Conservation (phyloP, 2,797 vertebrate genomes). For the Myioborus melanocephalus region DNA sequence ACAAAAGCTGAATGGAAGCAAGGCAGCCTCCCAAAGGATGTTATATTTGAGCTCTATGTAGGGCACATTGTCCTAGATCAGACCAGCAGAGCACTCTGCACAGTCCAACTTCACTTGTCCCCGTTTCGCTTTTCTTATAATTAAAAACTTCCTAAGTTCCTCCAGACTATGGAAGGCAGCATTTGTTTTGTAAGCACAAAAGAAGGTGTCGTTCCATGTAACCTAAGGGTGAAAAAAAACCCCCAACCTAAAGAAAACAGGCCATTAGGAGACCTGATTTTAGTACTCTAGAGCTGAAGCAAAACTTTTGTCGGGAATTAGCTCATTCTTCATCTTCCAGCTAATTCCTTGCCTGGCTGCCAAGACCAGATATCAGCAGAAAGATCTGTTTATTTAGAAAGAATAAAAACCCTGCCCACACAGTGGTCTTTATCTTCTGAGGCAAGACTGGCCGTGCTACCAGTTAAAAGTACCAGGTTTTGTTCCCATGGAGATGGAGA, state of each 20-base stretch:
- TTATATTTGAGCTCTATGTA: slow-evolving; percentile 66
- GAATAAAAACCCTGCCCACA: slow-evolving; percentile 4
- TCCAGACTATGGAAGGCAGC: neutral
- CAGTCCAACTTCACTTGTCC: slow-evolving; percentile 46
- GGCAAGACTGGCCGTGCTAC: slow-evolving; percentile 19
- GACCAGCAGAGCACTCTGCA: slow-evolving; percentile 39
- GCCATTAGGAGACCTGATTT: neutral
- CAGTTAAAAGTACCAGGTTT: slow-evolving; percentile 28
- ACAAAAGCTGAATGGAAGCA: slow-evolving; percentile 53
- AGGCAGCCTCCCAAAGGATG: slow-evolving; percentile 36
- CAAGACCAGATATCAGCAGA: slow-evolving; percentile 1
- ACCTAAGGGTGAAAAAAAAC: accelerated
- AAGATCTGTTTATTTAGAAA: slow-evolving; percentile 28
- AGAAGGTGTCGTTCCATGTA: neutral
- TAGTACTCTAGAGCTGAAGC: neutral
- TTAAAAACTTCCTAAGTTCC: slow-evolving; percentile 62
- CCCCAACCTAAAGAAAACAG: neutral
- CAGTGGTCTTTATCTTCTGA: slow-evolving; percentile 39
- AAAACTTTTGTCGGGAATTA: slow-evolving; percentile 5
- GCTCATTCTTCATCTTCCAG: neutral
- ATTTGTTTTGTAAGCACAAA: slow-evolving; percentile 42
- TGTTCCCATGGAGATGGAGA: slow-evolving; percentile 61
- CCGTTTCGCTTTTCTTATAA: slow-evolving; percentile 50
- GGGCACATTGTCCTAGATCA: slow-evolving; percentile 68
- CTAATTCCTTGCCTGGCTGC: neutral